Evolutionary conservation across 2,797 vertebrate genomes (phyloP).

Genomic region (Sandelia bainsii): DNA sequence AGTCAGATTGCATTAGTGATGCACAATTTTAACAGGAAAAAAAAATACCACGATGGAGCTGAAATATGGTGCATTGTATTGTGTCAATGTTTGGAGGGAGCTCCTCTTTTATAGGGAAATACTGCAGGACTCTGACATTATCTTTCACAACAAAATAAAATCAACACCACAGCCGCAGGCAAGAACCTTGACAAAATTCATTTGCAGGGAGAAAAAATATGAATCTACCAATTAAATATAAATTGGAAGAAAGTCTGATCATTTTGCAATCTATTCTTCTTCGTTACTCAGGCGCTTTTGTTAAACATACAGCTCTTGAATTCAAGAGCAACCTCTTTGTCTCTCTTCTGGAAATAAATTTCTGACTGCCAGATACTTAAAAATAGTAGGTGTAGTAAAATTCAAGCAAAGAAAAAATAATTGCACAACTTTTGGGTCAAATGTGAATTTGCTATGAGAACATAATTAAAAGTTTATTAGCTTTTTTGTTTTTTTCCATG

Average conservation of each 20-base stretch:
- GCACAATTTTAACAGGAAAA: slow-evolving; percentile 73
- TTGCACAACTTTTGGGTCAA: slow-evolving; percentile 70
- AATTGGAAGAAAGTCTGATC: slow-evolving; percentile 39
- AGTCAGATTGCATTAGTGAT: slow-evolving; percentile 87
- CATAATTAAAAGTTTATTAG: slow-evolving; percentile 85
- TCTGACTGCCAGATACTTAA: slow-evolving; percentile 27
- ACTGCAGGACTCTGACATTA: slow-evolving; percentile 65
- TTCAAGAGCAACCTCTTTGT: slow-evolving; percentile 30
- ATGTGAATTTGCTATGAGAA: slow-evolving; percentile 78
- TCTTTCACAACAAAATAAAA: slow-evolving; percentile 69
- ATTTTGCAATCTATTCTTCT: slow-evolving; percentile 17
- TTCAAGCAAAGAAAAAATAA: slow-evolving; percentile 63
- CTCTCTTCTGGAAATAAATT: slow-evolving; percentile 44
- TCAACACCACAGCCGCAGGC: slow-evolving; percentile 17
- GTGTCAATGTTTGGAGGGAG: slow-evolving; percentile 63
- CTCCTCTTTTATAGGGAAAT: slow-evolving; percentile 55
- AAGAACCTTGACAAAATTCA: slow-evolving; percentile 21
- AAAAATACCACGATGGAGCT: slow-evolving; percentile 68
- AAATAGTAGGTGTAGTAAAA: slow-evolving; percentile 48
- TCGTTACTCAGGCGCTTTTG: slow-evolving; percentile 35
- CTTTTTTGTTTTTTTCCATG: slow-evolving; percentile 70
- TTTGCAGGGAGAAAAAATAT: slow-evolving; percentile 9
- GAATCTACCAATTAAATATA: slow-evolving; percentile 47
- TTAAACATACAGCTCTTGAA: slow-evolving; percentile 28
- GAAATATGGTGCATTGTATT: slow-evolving; percentile 68